A percentile compares a stretch with the other conserved stretches of the same genome.
Evolutionary conservation across 2,888 invertebrate genomes (phyloP).

Genomic region (Muscina levida): DNA sequence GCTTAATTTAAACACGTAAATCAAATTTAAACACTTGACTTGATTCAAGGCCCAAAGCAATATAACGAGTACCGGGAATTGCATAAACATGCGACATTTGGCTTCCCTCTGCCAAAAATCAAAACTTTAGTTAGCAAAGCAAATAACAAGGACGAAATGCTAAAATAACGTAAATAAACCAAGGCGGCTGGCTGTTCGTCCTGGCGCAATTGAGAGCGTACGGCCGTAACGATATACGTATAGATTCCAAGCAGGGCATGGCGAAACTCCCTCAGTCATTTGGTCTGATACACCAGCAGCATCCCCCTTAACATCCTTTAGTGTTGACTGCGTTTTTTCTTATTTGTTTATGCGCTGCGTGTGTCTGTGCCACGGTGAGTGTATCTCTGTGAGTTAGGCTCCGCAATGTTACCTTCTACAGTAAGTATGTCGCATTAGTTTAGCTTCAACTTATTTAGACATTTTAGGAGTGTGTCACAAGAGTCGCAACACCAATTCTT

Average conservation of each 20-base stretch:
- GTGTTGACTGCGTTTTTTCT: slow-evolving; percentile 35
- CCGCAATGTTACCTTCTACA: not conserved
- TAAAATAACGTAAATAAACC: slow-evolving; percentile 38
- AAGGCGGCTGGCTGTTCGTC: not conserved
- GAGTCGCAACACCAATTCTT: not conserved
- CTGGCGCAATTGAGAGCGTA: not conserved
- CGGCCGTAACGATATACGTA: not conserved
- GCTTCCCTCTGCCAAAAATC: slow-evolving; percentile 60
- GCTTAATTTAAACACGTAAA: slow-evolving; percentile 71
- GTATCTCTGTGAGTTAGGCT: slow-evolving; percentile 5
- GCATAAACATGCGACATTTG: slow-evolving; percentile 64
- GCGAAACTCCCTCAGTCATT: slow-evolving; percentile 1
- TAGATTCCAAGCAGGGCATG: slow-evolving; percentile 11
- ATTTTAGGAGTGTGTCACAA: slow-evolving; percentile 10
- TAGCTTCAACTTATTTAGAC: slow-evolving; percentile 15
- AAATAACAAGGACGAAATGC: slow-evolving; percentile 18
- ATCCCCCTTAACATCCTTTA: slow-evolving; percentile 32
- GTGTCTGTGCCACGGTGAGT: slow-evolving; percentile 13
- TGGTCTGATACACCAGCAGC: slow-evolving; percentile 43
- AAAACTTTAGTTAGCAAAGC: slow-evolving; percentile 49
- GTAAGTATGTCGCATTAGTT: too few species aligned
- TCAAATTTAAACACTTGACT: slow-evolving; percentile 78
- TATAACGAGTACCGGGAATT: slow-evolving; percentile 61
- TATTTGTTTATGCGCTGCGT: too few species aligned
- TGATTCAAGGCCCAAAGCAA: slow-evolving; percentile 69